Evolutionary conservation across 2,113 vertebrate species (phyloP), one percentile per base, ranked within the genome.

Genomic region (Galeopterus variegatus): DNA sequence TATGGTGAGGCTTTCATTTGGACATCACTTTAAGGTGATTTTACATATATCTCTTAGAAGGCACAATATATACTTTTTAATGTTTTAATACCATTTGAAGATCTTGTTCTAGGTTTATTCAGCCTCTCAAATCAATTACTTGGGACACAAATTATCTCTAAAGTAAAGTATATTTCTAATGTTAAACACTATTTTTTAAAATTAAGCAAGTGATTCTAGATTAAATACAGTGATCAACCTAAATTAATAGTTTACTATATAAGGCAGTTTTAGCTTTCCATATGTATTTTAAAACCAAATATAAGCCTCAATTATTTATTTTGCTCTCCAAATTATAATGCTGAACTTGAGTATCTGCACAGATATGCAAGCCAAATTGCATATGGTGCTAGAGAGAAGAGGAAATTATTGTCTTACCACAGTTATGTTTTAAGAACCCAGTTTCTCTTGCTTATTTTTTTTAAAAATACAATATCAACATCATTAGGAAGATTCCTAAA

Each of bases 271-370:
- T 64, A 50, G 50, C 26, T 17, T 36, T 58, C 7, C 52, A 52
- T 50, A 52, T 64, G 26, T 14, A 92, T 87, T 84, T 76, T 65
- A 90, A 93, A 58, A 5, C 7, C 12, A 90, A 94, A 77, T 88
- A 41, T 90, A 75, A 75, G 26, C 4, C 23, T 94, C 8, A 72
- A 26, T 72, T 94, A 36, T 86, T 73, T 7, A 24, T 72, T 28
- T 52, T 73, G 31, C 31, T 77, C 4, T 73, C 3, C 5, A 70
- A 85, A 65, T 70, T 92, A 33, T 69, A 50, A 70, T 58, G 26
- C 3, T 52, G 10, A 36, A 60, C 28, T 81, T 94, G 60, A 50
- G 11, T 67, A 31, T 65, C 15, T 70, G 4, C 28, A 90, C 2
- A 31, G 0, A 3, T 54, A 69, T 84, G 0, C 17, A 80, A 75